Evolutionary conservation across 2,113 vertebrate genomes (phyloP).

Genomic region (Pelecanoides urinatrix): DNA sequence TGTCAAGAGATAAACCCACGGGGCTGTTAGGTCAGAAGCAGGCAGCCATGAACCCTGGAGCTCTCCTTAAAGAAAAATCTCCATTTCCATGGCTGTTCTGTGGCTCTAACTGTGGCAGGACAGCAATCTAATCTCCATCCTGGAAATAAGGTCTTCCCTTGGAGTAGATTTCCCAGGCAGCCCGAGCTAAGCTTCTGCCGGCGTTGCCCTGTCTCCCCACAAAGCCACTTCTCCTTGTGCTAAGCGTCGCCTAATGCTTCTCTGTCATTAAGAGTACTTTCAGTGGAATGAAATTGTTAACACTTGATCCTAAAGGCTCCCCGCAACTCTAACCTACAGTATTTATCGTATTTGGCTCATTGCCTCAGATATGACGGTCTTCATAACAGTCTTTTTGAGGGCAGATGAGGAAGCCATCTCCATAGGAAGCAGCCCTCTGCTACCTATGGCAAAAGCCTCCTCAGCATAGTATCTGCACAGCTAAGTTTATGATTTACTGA

Average conservation of each 20-base stretch:
- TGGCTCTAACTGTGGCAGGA: not conserved
- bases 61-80: not conserved
- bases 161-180: not conserved
- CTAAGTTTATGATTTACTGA: not conserved
- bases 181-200: not conserved
- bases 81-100: not conserved
- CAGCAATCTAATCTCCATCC: not conserved
- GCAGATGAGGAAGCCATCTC: not conserved
- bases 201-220: not conserved
- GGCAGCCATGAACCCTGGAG: not conserved
- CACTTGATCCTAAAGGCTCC: not conserved
- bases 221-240: not conserved
- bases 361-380: not conserved
- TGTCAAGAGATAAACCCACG: not conserved
- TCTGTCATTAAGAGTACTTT: slow-evolving; percentile 24
- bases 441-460: not conserved
- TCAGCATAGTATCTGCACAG: not conserved
- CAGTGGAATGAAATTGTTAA: not conserved
- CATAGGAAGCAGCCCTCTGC: not conserved
- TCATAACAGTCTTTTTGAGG: not conserved
- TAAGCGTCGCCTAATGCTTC: not conserved
- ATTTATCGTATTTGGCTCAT: not conserved
- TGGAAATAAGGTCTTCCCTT: not conserved
- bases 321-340: not conserved
- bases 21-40: not conserved